Conservation (phyloP, 2,797 vertebrate genomes). For the Myripristis murdjan region DNA sequence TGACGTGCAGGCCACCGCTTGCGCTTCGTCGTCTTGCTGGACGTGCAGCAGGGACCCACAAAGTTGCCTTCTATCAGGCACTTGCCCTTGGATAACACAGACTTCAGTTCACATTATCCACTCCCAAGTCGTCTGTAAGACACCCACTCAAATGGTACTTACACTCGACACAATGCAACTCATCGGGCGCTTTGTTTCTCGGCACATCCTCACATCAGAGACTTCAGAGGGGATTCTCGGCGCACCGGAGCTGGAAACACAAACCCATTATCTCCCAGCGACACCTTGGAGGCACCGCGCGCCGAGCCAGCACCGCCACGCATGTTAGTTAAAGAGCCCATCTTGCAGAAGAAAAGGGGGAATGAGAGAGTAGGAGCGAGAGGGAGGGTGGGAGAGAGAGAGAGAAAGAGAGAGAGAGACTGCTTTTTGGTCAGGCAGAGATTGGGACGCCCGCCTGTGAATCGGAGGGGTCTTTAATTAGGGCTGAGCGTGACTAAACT, state of each 20-base stretch:
- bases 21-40: not conserved
- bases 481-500: slow-evolving; percentile 88
- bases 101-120: slow-evolving; percentile 30
- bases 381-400: no score
- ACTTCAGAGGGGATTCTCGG: slow-evolving; percentile 51
- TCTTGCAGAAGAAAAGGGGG: slow-evolving; percentile 39
- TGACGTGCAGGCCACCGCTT: not conserved
- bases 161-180: slow-evolving; percentile 26
- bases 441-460: slow-evolving; percentile 76
- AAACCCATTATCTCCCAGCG: slow-evolving; percentile 71
- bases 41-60: slow-evolving; percentile 6
- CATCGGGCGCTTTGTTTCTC: slow-evolving; percentile 44
- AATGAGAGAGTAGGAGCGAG: slow-evolving; percentile 47
- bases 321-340: slow-evolving; percentile 63
- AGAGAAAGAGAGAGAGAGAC: slow-evolving; percentile 42
- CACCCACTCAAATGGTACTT: slow-evolving; percentile 24
- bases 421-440: slow-evolving; percentile 74
- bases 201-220: slow-evolving; percentile 46
- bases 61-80: slow-evolving; percentile 16
- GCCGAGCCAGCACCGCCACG: slow-evolving; percentile 22
- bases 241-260: slow-evolving; percentile 37
- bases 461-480: slow-evolving; percentile 87
- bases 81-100: slow-evolving; percentile 15
- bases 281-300: slow-evolving; percentile 69
- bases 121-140: slow-evolving; percentile 4